Conservation (phyloP, 2,797 vertebrate genomes). For the Eremophila alpestris region DNA sequence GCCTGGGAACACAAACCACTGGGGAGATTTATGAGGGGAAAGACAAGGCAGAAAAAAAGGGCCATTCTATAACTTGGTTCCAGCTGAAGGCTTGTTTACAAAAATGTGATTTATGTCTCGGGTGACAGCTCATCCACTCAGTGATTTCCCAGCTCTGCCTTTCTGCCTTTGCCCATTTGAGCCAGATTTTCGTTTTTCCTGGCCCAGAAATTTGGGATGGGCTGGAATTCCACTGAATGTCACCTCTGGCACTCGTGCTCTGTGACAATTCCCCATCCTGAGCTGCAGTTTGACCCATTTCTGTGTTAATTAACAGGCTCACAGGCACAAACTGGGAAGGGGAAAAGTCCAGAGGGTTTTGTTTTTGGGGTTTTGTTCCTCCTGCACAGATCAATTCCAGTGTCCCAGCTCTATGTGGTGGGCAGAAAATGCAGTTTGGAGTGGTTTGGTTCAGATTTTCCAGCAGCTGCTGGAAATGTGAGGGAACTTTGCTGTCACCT, state of each 20-base stretch:
- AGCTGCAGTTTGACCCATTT: not conserved
- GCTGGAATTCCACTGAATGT: not conserved
- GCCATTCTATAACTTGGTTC: not conserved
- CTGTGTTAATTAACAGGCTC: rapidly evolving
- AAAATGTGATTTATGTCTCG: not conserved
- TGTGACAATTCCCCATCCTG: not conserved
- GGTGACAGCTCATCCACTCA: not conserved
- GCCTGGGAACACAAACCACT: not conserved
- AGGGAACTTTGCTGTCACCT: not conserved
- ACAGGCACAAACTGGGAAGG: not conserved
- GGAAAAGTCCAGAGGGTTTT: not conserved
- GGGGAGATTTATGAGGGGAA: not conserved
- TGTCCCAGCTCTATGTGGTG: not conserved
- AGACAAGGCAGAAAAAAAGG: not conserved
- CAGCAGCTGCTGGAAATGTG: not conserved
- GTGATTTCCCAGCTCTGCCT: not conserved
- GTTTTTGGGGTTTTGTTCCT: not conserved
- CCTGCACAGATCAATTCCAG: not conserved
- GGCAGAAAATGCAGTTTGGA: slow-evolving; percentile 10
- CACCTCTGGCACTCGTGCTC: not conserved
- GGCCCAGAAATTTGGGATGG: not conserved
- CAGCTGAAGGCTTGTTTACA: not conserved
- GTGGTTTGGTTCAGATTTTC: not conserved
- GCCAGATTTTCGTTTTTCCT: not conserved
- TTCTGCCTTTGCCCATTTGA: not conserved